Conservation (phyloP, 2,113 vertebrate genomes). For the Anguilla rostrata region DNA sequence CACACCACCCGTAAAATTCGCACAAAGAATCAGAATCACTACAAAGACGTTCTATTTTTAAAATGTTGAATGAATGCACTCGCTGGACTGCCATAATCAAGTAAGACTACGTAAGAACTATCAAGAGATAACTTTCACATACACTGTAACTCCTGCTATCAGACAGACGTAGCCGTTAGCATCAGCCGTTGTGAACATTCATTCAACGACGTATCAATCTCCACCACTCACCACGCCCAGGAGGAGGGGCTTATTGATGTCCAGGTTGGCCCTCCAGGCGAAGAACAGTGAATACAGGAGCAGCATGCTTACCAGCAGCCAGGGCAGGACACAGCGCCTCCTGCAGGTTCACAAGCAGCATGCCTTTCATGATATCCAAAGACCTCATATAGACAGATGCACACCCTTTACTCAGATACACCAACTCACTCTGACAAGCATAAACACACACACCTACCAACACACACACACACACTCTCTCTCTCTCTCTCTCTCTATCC, state of each 20-base stretch:
- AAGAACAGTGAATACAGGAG: slow-evolving; percentile 91
- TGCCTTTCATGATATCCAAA: slow-evolving; percentile 41
- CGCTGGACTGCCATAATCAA: not conserved
- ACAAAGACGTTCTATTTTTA: not conserved
- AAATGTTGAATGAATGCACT: not conserved
- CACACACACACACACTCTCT: too few relatives aligned
- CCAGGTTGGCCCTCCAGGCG: slow-evolving; percentile 95
- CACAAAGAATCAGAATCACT: not conserved
- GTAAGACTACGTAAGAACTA: not conserved
- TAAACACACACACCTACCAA: too few relatives aligned
- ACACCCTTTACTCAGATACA: not conserved
- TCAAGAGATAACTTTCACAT: not conserved
- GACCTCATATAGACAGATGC: slow-evolving; percentile 2
- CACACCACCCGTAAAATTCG: not conserved
- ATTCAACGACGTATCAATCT: not conserved
- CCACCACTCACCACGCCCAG: slow-evolving; percentile 85
- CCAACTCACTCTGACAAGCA: not conserved
- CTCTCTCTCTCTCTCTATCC: too few relatives aligned
- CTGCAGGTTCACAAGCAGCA: slow-evolving; percentile 44
- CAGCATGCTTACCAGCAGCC: slow-evolving; percentile 82
- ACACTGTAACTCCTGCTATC: not conserved
- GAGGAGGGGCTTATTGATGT: slow-evolving; percentile 87
- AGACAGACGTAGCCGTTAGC: not conserved
- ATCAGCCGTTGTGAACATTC: too few relatives aligned
- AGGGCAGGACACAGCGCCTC: slow-evolving; percentile 65